Percentiles rank a stretch among this genome's conserved stretches.
Evolutionary conservation across 2,113 vertebrate species (phyloP).

Genomic region (Noctilio leporinus): DNA sequence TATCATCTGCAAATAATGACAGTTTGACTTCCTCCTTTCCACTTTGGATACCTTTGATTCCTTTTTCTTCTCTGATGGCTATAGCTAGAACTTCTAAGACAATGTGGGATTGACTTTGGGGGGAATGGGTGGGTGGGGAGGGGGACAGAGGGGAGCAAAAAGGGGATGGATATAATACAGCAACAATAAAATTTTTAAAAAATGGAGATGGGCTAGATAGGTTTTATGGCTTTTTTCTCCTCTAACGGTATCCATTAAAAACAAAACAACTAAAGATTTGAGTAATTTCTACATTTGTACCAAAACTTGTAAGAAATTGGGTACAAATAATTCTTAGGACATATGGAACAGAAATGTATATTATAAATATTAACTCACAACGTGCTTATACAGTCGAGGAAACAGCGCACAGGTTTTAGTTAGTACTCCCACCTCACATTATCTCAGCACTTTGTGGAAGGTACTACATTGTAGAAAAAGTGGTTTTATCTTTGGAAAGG

Average conservation of each 20-base stretch:
- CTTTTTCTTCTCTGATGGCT: too few relatives aligned
- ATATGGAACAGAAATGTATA: background rate
- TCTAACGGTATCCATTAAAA: background rate
- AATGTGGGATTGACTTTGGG: too few relatives aligned
- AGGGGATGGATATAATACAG: too few relatives aligned
- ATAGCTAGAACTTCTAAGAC: too few relatives aligned
- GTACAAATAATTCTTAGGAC: background rate
- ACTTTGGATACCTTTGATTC: too few relatives aligned
- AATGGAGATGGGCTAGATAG: too few relatives aligned
- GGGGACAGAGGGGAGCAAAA: too few relatives aligned
- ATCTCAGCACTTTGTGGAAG: background rate
- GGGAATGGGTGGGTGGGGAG: too few relatives aligned
- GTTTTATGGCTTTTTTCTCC: background rate
- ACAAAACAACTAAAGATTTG: background rate
- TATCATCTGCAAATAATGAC: too few relatives aligned
- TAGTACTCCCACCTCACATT: background rate
- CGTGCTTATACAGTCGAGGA: background rate
- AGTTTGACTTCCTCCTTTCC: too few relatives aligned
- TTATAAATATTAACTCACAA: background rate
- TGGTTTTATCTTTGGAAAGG: background rate
- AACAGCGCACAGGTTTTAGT: background rate
- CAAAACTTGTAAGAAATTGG: background rate
- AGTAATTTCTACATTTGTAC: background rate
- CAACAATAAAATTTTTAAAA: too few relatives aligned
- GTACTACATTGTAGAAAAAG: background rate